phyloP scores from a whole-genome alignment of 1,140 invertebrate species.

The Polypedilum pembai region DNA sequence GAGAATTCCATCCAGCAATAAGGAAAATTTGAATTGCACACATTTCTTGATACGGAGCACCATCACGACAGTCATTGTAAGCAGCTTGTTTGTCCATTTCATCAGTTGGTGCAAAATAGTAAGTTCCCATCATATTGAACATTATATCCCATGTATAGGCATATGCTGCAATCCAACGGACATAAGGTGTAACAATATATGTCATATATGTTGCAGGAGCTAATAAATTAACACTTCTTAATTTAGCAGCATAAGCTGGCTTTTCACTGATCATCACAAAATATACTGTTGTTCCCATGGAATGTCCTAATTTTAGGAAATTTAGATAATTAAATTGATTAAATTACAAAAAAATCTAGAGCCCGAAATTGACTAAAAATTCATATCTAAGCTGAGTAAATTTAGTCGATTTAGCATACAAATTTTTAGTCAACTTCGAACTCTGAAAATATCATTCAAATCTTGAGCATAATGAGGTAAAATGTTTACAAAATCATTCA shows the following conservation, averaged over 20 bases:
- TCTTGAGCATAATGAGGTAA: no score
- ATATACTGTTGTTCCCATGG: conserved; percentile 51
- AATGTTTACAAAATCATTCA: no score
- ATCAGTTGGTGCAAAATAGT: conserved; percentile 20
- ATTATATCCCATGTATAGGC: background rate
- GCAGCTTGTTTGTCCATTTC: background rate
- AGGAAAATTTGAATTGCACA: conserved; percentile 53
- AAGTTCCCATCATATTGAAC: background rate
- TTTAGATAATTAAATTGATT: no score
- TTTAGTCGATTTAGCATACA: no score
- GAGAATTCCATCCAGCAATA: conserved; percentile 48
- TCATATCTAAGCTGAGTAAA: no score
- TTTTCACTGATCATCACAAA: conserved; percentile 48
- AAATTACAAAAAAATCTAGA: no score
- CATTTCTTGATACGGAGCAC: conserved; percentile 44
- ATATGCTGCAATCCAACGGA: conserved; percentile 35
- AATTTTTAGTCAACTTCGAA: no score
- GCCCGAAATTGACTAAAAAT: no score
- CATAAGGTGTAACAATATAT: conserved; percentile 47
- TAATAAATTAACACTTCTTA: conserved; percentile 48
- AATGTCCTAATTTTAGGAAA: conserved; percentile 45
- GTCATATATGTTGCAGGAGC: conserved; percentile 52
- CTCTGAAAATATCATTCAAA: no score
- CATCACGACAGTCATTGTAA: conserved; percentile 43
- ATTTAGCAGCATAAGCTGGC: conserved; percentile 54